These are phyloP conservation scores for Schizotus pectinicornis DNA, from an alignment of 2,888 invertebrate species.

Conservation along the genomic window DNA sequence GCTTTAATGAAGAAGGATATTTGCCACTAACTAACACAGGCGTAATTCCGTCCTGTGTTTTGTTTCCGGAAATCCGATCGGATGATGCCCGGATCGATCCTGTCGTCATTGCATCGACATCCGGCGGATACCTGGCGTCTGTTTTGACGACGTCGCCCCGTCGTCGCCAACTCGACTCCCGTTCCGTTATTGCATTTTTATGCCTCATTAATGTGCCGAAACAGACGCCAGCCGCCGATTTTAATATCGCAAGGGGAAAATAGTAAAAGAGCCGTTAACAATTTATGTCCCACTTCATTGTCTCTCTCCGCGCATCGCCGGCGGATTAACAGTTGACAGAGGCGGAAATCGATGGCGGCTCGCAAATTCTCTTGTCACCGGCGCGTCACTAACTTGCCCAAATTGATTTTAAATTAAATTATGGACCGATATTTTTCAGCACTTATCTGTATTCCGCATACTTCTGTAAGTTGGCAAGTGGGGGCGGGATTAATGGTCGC, in stretches of 20 bases:
- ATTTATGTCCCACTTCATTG: constrained; percentile 41
- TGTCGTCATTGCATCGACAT: not conserved
- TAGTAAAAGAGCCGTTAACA: constrained; percentile 40
- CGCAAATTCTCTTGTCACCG: constrained; percentile 51
- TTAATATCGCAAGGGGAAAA: constrained; percentile 27
- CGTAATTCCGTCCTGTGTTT: no score
- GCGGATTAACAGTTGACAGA: constrained; percentile 18
- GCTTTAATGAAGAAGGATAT: no score
- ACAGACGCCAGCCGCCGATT: constrained; percentile 22
- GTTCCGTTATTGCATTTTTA: constrained; percentile 5
- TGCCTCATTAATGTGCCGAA: constrained; percentile 8
- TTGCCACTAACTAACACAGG: no score
- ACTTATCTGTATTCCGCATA: constrained; percentile 53
- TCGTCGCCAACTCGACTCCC: not conserved
- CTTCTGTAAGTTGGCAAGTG: constrained; percentile 34
- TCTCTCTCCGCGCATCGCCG: not conserved
- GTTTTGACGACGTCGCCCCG: constrained; percentile 5
- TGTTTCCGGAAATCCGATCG: no score
- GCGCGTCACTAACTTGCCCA: constrained; percentile 48
- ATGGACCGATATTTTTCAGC: constrained; percentile 54
- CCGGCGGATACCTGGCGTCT: not conserved
- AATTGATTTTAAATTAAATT: constrained; percentile 57
- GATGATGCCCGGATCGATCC: not conserved
- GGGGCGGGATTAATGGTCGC: constrained; percentile 38
- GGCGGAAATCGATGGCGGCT: constrained; percentile 43